Evolutionary conservation across 2,888 invertebrate genomes (phyloP), one percentile per base, ranked within the genome.

Genomic region (Leucozona laternaria): DNA sequence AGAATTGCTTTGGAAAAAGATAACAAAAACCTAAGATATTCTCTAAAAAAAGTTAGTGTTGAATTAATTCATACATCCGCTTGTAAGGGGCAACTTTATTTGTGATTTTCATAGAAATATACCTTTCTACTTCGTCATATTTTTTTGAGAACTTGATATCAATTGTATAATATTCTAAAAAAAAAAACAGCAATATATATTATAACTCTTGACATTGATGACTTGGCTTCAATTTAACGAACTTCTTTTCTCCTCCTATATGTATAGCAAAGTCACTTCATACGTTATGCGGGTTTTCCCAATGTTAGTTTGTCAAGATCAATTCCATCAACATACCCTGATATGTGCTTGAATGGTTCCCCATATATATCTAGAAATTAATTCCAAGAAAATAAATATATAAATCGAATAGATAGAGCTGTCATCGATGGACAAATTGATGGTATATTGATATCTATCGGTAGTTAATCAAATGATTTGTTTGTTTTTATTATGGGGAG

Each of bases 271-370:
- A 43, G 64, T 31, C 13, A 43, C 68, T 68, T 55, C 13, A 48
- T 28, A n/a, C 57, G 40, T 45, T 45, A 84, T 85, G 57, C 68
- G 76, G 80, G 79, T 15, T 58, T 66, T 45, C 37, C 48, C 34
- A 68, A 48, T 50, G 2, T 20, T 53, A 28, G 20, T 45, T 45
- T 43, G 48, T 28, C 40, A 76, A 76, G 34, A n/a, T 57, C 13
- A 20, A 55, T 45, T 77, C 50, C 55, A 77, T 84, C 60, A 70
- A 58, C 58, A 76, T 68, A 28, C 79, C 84, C 77, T 77, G 72
- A 85, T 80, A 45, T n/a, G 15, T 53, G 40, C n/a, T 70, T 72
- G 72, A 79, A 76, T 85, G 76, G 31, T 68, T 68, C 10, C 37
- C n/a, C 68, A 45, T 22, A 79, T 55, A 11, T 22, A 79, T 55